Evolutionary conservation across 2,113 vertebrate genomes (phyloP).

Genomic region (Cephalopterus ornatus): DNA sequence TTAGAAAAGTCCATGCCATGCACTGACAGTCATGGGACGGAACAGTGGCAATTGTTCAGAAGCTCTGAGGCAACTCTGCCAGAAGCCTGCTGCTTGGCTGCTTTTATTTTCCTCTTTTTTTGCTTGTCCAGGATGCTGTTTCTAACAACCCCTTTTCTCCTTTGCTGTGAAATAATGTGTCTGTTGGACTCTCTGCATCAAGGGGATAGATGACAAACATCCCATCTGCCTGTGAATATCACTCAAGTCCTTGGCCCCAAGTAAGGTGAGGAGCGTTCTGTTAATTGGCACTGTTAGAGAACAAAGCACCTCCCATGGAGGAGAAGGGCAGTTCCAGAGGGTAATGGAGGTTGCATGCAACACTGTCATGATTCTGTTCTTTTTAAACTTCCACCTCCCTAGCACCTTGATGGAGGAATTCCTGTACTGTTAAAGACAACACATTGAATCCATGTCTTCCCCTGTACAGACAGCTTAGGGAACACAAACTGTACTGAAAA

Average conservation of each 20-base stretch:
- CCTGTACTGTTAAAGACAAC: not conserved
- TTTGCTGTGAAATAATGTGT: slow-evolving; percentile 47
- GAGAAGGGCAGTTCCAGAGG: slow-evolving; percentile 25
- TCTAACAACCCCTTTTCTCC: slow-evolving; percentile 53
- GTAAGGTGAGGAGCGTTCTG: slow-evolving; percentile 32
- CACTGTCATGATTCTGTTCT: not conserved
- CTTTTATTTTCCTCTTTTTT: slow-evolving; percentile 59
- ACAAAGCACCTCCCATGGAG: slow-evolving; percentile 49
- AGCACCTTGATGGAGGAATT: not conserved
- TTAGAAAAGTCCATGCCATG: slow-evolving; percentile 56
- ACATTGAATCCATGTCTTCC: slow-evolving; percentile 25
- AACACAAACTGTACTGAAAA: not conserved
- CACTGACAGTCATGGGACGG: slow-evolving; percentile 60
- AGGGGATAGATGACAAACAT: slow-evolving; percentile 27
- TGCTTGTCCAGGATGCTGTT: slow-evolving; percentile 45
- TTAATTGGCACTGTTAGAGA: not conserved
- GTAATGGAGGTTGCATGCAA: not conserved
- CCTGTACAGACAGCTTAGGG: slow-evolving; percentile 14
- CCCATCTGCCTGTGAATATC: slow-evolving; percentile 6
- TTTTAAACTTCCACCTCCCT: slow-evolving; percentile 19
- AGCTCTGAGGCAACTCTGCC: slow-evolving; percentile 49
- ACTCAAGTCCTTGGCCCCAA: not conserved
- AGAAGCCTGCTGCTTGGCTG: slow-evolving; percentile 73
- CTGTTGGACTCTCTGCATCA: slow-evolving; percentile 10
- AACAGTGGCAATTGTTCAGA: slow-evolving; percentile 52